phyloP scores from a whole-genome alignment of 1,140 invertebrate species.

The Drosophila miranda region DNA sequence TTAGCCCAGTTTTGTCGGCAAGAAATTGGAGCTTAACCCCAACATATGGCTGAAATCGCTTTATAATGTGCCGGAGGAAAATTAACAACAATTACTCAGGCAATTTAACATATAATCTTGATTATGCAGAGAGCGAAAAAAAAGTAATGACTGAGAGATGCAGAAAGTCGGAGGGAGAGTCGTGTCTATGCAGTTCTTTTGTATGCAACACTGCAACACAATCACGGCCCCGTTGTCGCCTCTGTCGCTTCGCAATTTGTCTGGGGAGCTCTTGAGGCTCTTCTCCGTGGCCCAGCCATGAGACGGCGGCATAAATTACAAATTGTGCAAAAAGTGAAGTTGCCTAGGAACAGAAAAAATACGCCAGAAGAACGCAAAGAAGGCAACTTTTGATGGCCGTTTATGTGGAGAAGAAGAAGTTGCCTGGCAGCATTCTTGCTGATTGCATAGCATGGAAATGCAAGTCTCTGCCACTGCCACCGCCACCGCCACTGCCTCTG shows the following conservation, averaged over 20 bases:
- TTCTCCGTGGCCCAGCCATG: slow-evolving; percentile 28
- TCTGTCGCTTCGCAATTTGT: slow-evolving; percentile 51
- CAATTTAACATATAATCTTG: slow-evolving; percentile 81
- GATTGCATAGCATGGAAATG: slow-evolving; percentile 53
- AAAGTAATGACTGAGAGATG: slow-evolving; percentile 28
- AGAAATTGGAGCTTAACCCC: slow-evolving; percentile 75
- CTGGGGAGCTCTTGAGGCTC: slow-evolving; percentile 53
- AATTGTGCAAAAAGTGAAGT: slow-evolving; percentile 61
- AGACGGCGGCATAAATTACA: slow-evolving; percentile 74
- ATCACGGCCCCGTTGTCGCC: slow-evolving; percentile 48
- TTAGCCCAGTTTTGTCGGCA: slow-evolving; percentile 57
- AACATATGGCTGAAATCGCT: slow-evolving; percentile 66
- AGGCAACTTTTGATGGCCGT: slow-evolving; percentile 71
- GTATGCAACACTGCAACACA: slow-evolving; percentile 38
- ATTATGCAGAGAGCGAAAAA: slow-evolving; percentile 59
- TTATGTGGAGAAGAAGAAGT: slow-evolving; percentile 56
- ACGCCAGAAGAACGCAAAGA: slow-evolving; percentile 29
- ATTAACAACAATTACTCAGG: slow-evolving; percentile 80
- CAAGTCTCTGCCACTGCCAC: slow-evolving; percentile 21
- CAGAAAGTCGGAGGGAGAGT: slow-evolving; percentile 19
- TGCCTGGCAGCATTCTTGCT: slow-evolving; percentile 66
- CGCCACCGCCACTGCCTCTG: slow-evolving; percentile 7
- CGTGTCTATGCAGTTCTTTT: slow-evolving; percentile 38
- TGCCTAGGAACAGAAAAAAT: slow-evolving; percentile 33
- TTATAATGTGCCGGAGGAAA: slow-evolving; percentile 70